phyloP scores from a whole-genome alignment of 2,888 invertebrate species.

The Tachina grossa region DNA sequence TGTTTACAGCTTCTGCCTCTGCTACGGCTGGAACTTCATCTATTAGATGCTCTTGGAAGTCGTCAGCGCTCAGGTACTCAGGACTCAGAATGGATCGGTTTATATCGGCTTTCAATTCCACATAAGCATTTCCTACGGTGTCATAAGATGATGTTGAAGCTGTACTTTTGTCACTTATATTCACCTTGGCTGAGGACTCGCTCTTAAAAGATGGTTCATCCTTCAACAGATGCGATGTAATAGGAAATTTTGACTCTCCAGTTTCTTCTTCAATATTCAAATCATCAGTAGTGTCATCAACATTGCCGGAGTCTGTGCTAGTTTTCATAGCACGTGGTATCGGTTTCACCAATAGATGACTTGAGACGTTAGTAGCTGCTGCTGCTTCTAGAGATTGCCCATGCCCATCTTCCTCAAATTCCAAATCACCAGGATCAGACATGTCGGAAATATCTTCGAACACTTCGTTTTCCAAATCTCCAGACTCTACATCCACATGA shows the following conservation, averaged over 20 bases:
- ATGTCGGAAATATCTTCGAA: constrained; percentile 85
- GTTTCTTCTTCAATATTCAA: constrained; percentile 75
- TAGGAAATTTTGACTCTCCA: background rate
- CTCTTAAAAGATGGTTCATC: background rate
- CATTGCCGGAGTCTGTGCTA: constrained; percentile 82
- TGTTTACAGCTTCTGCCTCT: constrained; percentile 2
- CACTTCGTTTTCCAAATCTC: constrained; percentile 84
- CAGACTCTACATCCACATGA: constrained; percentile 83
- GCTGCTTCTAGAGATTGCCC: constrained; percentile 67
- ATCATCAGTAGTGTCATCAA: constrained; percentile 81
- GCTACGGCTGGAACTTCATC: constrained; percentile 70
- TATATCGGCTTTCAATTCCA: constrained; percentile 71
- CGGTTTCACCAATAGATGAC: constrained; percentile 77
- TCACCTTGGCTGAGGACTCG: constrained; percentile 20
- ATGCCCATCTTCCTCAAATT: constrained; percentile 78
- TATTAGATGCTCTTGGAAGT: constrained; percentile 80
- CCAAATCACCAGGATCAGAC: constrained; percentile 83
- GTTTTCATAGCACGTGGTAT: constrained; percentile 81
- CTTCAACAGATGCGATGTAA: background rate
- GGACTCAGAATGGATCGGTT: constrained; percentile 77
- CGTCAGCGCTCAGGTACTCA: constrained; percentile 83
- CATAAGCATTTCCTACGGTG: constrained; percentile 80
- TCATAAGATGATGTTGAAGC: constrained; percentile 82
- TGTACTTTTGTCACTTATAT: constrained; percentile 75
- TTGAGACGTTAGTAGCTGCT: constrained; percentile 42